A percentile compares a stretch with the other conserved stretches of the same genome.
Evolutionary conservation across 2,113 vertebrate genomes (phyloP).

Genomic region (Ondatra zibethicus): DNA sequence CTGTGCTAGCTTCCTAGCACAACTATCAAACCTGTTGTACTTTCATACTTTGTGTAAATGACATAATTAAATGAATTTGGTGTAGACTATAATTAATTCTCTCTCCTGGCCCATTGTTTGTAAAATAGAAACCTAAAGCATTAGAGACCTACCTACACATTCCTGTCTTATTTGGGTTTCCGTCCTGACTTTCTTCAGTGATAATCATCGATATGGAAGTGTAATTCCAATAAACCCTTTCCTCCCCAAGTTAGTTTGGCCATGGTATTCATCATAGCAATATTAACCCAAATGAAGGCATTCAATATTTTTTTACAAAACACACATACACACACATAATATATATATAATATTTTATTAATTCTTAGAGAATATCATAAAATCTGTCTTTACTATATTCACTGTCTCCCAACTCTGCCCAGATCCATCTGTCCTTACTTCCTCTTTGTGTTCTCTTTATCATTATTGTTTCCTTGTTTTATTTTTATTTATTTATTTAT

Average conservation of each 20-base stretch:
- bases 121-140: conserved; percentile 27
- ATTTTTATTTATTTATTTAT: not conserved
- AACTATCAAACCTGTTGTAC: not conserved
- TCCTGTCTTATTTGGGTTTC: not conserved
- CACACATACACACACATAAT: not conserved
- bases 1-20: not conserved
- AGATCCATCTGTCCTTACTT: not conserved
- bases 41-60: not conserved
- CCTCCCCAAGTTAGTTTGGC: not conserved
- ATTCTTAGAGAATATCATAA: not conserved
- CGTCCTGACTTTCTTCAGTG: not conserved
- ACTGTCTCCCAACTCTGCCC: not conserved
- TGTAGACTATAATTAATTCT: not conserved
- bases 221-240: not conserved
- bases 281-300: not conserved
- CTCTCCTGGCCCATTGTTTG: not conserved
- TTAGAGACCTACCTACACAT: not conserved
- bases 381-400: not conserved
- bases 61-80: not conserved
- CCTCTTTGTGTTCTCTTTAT: not conserved
- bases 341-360: not conserved
- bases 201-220: not conserved
- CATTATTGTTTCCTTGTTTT: too few relatives aligned
- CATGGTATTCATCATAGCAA: not conserved
- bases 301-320: not conserved